phyloP scores from a whole-genome alignment of 2,888 invertebrate species.

The Isotomurus palustris region DNA sequence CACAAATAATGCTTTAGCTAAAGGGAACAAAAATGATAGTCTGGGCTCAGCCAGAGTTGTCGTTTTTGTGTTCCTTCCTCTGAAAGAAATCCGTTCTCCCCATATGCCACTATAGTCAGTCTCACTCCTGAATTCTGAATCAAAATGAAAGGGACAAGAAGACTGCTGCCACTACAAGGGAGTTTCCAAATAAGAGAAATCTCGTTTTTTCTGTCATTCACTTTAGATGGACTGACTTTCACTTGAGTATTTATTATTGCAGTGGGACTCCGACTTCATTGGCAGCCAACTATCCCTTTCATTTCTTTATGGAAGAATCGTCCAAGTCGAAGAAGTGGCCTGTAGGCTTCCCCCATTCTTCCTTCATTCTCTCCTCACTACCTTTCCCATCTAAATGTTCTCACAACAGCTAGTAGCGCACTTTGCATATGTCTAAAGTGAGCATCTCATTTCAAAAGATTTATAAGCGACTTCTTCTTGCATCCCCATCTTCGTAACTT shows the following conservation, averaged over 20 bases:
- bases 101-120: no score
- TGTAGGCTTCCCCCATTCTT: not conserved
- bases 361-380: not conserved
- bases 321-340: not conserved
- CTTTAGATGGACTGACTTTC: slow-evolving; percentile 5
- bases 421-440: no score
- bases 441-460: no score
- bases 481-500: no score
- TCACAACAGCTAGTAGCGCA: no score
- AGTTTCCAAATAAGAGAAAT: not conserved
- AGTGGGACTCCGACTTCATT: slow-evolving; percentile 1
- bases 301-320: no score
- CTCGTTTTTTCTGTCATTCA: slow-evolving; percentile 6
- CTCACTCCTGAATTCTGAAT: not conserved
- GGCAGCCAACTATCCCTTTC: not conserved
- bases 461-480: no score
- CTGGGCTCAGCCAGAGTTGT: no score
- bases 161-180: not conserved
- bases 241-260: slow-evolving; percentile 2
- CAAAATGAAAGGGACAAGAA: not conserved
- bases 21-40: slow-evolving; percentile 36
- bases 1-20: slow-evolving; percentile 33
- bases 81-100: slow-evolving; percentile 9
- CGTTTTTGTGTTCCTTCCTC: no score
- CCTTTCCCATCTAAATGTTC: no score